Base-by-base conservation (phyloP, 2,113 vertebrate species). In the Pterocles orientalis region DNA sequence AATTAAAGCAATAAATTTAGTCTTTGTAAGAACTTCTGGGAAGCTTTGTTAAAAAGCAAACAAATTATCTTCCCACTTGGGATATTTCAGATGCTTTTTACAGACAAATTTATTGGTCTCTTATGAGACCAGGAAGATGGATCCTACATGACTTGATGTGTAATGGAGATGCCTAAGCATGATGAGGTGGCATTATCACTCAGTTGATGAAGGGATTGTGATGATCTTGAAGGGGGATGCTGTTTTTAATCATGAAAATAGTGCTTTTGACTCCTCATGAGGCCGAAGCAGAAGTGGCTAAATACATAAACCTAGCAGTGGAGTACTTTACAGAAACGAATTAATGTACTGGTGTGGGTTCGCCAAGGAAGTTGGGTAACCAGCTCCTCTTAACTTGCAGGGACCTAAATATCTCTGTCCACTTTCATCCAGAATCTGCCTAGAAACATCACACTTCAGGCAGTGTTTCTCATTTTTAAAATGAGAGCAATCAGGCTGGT, bases 41-140 rank as follows among this genome's bases (percentile, higher is more conserved):
- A 95, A 91, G 83, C 68, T 93, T 93, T 91, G 87, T 93, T 91
- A 84, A 90, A 93, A 93, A 93, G 79, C 73, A 93, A 95, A 95
- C 79, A 84, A 93, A 91, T 87, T 70, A 83, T 88, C 83, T 82
- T 82, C 77, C 65, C 47, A 24, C 91, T 81, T 84, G 83, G 90
- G 87, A 39, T 73, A 58, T 72, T 91, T 85, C 80, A 82, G 76
- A 86, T 73, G 84, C 75, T 84, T 88, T 88, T 68, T 73, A 77
- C 54, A 64, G 80, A 43, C 80, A 64, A 66, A 86, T 94, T 82
- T 73, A 86, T 78, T 33, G 58, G 48, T 48, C 43, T 86, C 85
- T 88, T n/a, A 69, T 6, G 65, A 81, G 70, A 69, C 10, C 43
- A 60, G 85, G 84, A 86, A 20, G 71, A 81, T 11, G 73, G 69